phyloP scores from a whole-genome alignment of 2,888 invertebrate genomes.

The Geophilus truncorum region DNA sequence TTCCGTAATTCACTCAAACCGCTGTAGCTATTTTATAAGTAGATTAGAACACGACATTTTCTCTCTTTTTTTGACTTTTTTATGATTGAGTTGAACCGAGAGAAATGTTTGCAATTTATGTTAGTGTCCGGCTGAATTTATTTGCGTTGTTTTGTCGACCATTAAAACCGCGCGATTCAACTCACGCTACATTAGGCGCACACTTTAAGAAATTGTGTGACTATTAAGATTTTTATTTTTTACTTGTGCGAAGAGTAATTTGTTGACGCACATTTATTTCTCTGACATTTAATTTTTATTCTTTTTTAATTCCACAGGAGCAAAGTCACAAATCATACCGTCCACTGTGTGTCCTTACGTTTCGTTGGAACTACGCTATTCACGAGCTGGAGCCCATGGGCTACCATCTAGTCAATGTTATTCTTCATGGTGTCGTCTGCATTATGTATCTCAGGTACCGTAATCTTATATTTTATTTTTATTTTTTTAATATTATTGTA shows the following conservation, averaged over 20 bases:
- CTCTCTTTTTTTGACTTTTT: neutral
- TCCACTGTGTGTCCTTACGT: conserved; percentile 89
- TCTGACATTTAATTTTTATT: conserved; percentile 27
- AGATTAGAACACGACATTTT: neutral
- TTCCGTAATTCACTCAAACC: too few species aligned
- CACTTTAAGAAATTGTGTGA: neutral
- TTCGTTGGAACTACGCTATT: conserved; percentile 87
- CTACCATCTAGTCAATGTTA: conserved; percentile 86
- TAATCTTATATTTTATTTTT: too few species aligned
- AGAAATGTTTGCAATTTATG: neutral
- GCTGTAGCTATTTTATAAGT: neutral
- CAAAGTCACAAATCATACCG: conserved; percentile 97
- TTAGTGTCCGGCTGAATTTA: neutral
- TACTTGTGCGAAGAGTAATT: neutral
- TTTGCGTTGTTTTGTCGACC: neutral
- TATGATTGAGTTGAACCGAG: conserved; percentile 11
- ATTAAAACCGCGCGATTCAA: neutral
- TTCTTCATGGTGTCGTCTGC: conserved; percentile 83
- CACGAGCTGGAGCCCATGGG: conserved; percentile 86
- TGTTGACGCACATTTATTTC: neutral
- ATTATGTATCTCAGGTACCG: conserved; percentile 86
- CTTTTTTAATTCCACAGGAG: conserved; percentile 60
- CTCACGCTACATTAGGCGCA: neutral
- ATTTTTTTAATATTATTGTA: too few species aligned
- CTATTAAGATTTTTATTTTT: conserved; percentile 14